Evolutionary conservation across 2,797 vertebrate genomes (phyloP).

Genomic region (Cossypha caffra): DNA sequence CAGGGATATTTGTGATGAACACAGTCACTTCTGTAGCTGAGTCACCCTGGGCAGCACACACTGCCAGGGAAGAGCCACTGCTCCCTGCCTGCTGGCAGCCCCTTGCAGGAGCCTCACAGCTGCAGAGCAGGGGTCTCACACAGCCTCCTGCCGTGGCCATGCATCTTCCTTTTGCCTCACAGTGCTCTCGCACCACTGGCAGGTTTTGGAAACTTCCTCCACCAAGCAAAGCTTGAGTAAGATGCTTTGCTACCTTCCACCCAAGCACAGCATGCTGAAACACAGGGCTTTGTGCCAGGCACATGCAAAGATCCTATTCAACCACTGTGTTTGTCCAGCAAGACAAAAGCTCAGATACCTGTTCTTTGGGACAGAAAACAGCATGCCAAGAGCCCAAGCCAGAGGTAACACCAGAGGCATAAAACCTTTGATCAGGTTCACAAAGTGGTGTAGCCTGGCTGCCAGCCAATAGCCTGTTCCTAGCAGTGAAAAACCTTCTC

Average conservation of each 20-base stretch:
- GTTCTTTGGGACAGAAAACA: background rate
- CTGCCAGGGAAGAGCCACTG: background rate
- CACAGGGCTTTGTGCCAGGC: background rate
- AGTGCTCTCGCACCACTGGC: background rate
- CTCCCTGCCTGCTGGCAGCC: background rate
- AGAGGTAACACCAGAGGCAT: background rate
- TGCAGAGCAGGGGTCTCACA: background rate
- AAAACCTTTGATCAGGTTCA: background rate
- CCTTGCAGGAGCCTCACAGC: background rate
- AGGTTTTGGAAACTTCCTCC: background rate
- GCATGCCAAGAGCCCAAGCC: background rate
- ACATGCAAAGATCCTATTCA: fast-evolving
- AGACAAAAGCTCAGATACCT: background rate
- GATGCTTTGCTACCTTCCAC: background rate
- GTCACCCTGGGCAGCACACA: fast-evolving
- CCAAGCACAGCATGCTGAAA: background rate
- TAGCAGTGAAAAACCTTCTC: background rate
- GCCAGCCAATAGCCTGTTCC: background rate
- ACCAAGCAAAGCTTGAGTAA: background rate
- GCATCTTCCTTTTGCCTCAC: fast-evolving
- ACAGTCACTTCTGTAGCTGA: background rate
- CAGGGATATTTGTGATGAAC: background rate
- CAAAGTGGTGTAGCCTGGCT: background rate
- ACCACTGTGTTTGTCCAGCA: background rate
- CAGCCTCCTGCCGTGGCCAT: fast-evolving